Base-by-base conservation (phyloP, 2,113 vertebrate species). In the Alaudala cheleensis region DNA sequence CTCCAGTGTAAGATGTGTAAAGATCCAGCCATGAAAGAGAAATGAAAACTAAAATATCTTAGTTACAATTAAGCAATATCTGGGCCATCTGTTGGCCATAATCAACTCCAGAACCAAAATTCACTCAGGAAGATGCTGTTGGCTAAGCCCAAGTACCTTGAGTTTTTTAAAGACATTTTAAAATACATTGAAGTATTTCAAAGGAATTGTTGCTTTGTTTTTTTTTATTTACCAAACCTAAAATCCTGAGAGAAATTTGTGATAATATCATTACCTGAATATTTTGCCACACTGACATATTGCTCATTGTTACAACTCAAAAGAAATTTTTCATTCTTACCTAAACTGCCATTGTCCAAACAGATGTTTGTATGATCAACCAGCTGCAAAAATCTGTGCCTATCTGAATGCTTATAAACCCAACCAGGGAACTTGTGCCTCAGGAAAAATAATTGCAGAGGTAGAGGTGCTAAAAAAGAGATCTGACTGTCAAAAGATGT, bases 381-480 rank as follows among this genome's bases (percentile, higher is more conserved):
- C 96, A 26, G 17, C 72, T 42, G 78, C 95, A 47, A 97, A 95
- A 89, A 50, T 86, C 87, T 96, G 92, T 78, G 44, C 61, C 66
- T 98, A 95, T 64, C 77, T 66, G 37, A 97, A 96, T 25, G 97
- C 96, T 71, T 57, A 62, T 40, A 93, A 81, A 83, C 44, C 51
- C 31, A 86, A 73, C 5, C 62, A 95, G 29, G 79, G 85, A 42
- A 66, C 77, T 37, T 92, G 89, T 34, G 93, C 90, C 86, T 97
- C 56, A 25, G 97, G 96, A 37, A 95, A 77, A 88, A 94, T 60
- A 44, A 85, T 96, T 77, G 69, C 86, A 84, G 95, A 97, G 93
- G 94, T 96, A 96, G 96, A 74, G 29, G 50, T 49, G 39, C 23
- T 76, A 24, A 67, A 93, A 65, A 64, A 31, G 45, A 57, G n/a